These are phyloP conservation scores for Silurus lanzhouensis DNA, from an alignment of 2,797 vertebrate genomes.

Conservation along the genomic window DNA sequence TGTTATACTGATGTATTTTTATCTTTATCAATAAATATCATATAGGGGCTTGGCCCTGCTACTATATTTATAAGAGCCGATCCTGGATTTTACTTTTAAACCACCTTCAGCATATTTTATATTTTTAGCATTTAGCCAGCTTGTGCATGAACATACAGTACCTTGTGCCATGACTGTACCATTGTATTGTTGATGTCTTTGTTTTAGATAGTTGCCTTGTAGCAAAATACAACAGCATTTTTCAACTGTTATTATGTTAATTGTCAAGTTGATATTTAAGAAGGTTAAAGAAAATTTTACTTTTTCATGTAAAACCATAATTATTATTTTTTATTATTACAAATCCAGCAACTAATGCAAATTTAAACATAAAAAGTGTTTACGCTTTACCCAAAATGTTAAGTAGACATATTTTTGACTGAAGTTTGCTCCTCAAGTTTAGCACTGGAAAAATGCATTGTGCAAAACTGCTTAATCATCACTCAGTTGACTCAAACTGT, in stretches of 20 bases:
- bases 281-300: too few species aligned
- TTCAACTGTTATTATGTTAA: background rate
- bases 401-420: background rate
- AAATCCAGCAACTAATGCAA: background rate
- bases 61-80: background rate
- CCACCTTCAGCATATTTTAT: background rate
- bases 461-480: background rate
- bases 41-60: background rate
- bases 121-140: background rate
- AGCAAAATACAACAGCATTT: background rate
- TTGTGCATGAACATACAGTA: background rate
- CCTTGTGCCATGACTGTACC: background rate
- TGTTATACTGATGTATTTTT: background rate
- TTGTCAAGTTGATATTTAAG: background rate
- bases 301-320: too few species aligned
- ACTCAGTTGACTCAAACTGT: background rate
- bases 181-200: background rate
- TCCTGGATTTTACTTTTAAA: background rate
- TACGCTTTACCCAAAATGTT: background rate
- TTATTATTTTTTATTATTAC: background rate
- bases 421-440: background rate
- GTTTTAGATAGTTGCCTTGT: background rate
- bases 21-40: background rate
- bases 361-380: background rate
- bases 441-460: background rate